phyloP scores from a whole-genome alignment of 2,113 vertebrate genomes.

The Panthera uncia region DNA sequence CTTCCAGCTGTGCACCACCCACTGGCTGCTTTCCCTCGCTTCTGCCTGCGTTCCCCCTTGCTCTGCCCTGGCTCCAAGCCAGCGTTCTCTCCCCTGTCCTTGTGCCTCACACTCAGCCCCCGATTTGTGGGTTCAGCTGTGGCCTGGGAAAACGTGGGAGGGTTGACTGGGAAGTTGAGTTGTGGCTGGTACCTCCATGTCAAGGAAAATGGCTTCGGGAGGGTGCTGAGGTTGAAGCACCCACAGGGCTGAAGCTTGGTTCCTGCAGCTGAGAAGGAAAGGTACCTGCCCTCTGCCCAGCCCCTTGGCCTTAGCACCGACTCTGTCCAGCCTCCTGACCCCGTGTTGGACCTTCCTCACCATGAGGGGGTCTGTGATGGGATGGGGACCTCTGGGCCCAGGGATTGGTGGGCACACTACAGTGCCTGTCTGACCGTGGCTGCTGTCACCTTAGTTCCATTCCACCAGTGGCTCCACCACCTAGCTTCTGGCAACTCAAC shows the following conservation, averaged over 20 bases:
- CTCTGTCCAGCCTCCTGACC: neutral
- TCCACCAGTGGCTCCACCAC: neutral
- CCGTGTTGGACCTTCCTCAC: neutral
- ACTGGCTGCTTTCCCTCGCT: slow-evolving; percentile 53
- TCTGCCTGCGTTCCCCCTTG: neutral
- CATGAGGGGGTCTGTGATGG: neutral
- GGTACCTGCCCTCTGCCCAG: neutral
- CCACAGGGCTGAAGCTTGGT: neutral
- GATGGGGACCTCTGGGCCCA: neutral
- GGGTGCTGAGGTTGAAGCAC: neutral
- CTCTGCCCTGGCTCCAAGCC: slow-evolving; percentile 29
- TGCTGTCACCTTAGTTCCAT: neutral
- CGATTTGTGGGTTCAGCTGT: slow-evolving; percentile 24
- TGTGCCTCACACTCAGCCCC: slow-evolving; percentile 26
- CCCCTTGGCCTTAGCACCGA: neutral
- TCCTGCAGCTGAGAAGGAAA: neutral
- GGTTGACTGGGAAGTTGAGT: neutral
- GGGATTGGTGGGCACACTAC: neutral
- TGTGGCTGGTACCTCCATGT: slow-evolving; percentile 9
- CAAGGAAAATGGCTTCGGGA: slow-evolving; percentile 33
- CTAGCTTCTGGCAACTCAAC: neutral
- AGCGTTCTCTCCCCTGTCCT: slow-evolving; percentile 28
- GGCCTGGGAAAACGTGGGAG: neutral
- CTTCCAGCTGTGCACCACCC: slow-evolving; percentile 60
- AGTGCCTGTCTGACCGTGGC: neutral